phyloP scores from a whole-genome alignment of 92 coral and sea anemone species.

The Nematostella vectensis region DNA sequence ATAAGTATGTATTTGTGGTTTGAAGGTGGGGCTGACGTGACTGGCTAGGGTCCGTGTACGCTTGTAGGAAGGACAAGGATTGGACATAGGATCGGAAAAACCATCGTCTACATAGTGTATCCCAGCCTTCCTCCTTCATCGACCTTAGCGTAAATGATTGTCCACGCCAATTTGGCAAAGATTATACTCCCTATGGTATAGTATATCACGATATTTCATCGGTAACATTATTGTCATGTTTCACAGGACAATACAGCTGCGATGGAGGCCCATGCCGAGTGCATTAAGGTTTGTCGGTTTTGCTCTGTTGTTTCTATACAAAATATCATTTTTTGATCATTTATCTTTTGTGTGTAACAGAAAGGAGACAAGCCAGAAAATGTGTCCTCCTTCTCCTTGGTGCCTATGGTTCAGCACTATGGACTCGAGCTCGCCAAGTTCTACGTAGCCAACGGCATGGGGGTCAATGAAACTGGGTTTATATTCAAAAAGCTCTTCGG shows the following conservation, averaged over 20 bases:
- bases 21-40: too few species aligned
- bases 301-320: neutral
- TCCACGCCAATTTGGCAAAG: too few species aligned
- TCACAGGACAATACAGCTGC: neutral
- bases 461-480: neutral
- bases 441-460: neutral
- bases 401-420: neutral
- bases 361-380: conserved; percentile 25
- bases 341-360: too few species aligned
- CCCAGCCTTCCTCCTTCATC: too few species aligned
- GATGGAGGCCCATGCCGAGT: neutral
- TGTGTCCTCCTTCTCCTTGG: conserved; percentile 8
- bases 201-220: neutral
- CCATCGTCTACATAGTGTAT: too few species aligned
- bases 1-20: too few species aligned
- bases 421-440: conserved; percentile 4
- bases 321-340: neutral
- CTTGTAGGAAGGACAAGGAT: too few species aligned
- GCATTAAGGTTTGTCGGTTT: neutral
- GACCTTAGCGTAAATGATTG: too few species aligned
- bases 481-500: conserved; percentile 6
- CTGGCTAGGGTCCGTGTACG: too few species aligned
- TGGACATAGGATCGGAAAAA: too few species aligned
- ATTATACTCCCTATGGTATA: neutral
- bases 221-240: neutral